Base-by-base conservation (phyloP, 2,888 invertebrate genomes). In the Spodoptera exigua region DNA sequence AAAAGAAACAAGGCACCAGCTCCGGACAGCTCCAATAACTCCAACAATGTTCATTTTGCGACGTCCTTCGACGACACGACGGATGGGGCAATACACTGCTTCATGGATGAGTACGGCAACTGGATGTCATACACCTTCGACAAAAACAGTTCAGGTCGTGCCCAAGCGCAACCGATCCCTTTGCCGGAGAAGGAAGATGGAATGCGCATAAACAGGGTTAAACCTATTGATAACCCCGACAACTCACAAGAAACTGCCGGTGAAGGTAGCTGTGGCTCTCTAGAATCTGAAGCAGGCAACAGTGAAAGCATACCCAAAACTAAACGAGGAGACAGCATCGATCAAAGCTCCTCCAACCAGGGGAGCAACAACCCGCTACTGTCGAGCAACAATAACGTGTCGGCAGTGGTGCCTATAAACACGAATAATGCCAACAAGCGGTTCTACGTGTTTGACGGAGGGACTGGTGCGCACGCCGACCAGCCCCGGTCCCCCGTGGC, bases 101-200 rank as follows among this genome's bases (percentile, higher is more conserved):
- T 97, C 81, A 96, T 97, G 86, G 98, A 98, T 80, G 98, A 98
- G 83, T 96, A 96, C 78, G 98, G 97, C 40, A 97, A 97, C 79
- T 98, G 98, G 97, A 95, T 97, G 90, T 97, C 97, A 0, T 93
- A 94, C 35, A 97, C 97, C 0, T 98, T 98, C 84, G 97, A 98
- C 78, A 97, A 97, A 78, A 96, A 96, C 75, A 96, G 96, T 73
- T 91, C 95, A 1, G 95, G 95, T 0, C 85, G 90, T 46, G 85
- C 89, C 0, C 94, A 95, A 61, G 88, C 89, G 1, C 93, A 94
- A 49, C 88, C 90, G 0, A 86, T 90, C 16, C 88, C 90, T 1
- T 73, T 90, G 35, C 87, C 89, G 4, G 90, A 90, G 21, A 90
- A 90, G 70, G 89, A 89, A 52, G 92, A 92, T 34, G 78, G 76